Evolutionary conservation across 1,140 invertebrate species (phyloP).

Genomic region (Zaprionus davidi): DNA sequence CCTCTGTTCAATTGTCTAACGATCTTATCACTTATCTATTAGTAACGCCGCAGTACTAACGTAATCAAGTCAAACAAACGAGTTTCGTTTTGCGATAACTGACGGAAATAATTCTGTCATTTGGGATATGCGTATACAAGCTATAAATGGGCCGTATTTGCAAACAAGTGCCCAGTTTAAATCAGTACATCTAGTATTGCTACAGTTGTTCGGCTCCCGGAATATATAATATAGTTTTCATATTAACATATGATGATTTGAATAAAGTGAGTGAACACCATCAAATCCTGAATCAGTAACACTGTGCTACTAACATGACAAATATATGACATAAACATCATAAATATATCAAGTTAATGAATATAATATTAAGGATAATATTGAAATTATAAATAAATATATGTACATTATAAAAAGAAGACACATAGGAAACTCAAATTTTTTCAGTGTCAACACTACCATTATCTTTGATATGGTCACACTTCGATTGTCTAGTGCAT

Average conservation of each 20-base stretch:
- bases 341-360: too few relatives aligned
- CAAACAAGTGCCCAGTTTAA: conserved; percentile 13
- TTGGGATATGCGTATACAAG: conserved; percentile 19
- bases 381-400: too few relatives aligned
- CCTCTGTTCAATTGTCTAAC: not conserved
- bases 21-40: conserved; percentile 50
- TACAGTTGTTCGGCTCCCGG: not conserved
- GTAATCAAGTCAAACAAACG: conserved; percentile 63
- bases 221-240: not conserved
- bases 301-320: too few relatives aligned
- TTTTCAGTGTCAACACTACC: too few relatives aligned
- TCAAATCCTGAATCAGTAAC: not conserved
- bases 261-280: not conserved
- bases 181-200: not conserved
- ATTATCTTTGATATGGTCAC: too few relatives aligned
- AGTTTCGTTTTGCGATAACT: conserved; percentile 47
- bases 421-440: too few relatives aligned
- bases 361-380: too few relatives aligned
- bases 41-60: conserved; percentile 59
- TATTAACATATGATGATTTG: not conserved
- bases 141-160: conserved; percentile 31
- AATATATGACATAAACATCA: too few relatives aligned
- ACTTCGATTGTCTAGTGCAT: too few relatives aligned
- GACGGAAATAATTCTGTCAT: conserved; percentile 44
- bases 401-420: too few relatives aligned